Evolutionary conservation across 2,797 vertebrate genomes (phyloP).

Genomic region (Sebastes itinus): DNA sequence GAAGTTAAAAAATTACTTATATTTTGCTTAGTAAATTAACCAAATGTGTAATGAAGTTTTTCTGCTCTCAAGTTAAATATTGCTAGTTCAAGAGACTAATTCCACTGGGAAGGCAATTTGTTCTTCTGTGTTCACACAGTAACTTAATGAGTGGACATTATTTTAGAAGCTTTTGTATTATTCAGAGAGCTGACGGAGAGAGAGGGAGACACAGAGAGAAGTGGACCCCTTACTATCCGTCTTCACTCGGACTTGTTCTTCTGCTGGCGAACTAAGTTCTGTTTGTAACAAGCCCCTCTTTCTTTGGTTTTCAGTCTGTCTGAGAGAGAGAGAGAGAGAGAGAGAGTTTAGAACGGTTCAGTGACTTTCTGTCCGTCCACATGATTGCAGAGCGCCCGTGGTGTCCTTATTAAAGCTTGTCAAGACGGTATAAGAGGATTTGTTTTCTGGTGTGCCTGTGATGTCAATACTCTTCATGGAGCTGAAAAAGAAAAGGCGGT

Average conservation of each 20-base stretch:
- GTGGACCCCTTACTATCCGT: not conserved
- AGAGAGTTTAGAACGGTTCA: not conserved
- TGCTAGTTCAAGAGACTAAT: not conserved
- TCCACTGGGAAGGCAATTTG: slow-evolving; percentile 12
- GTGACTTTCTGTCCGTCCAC: slow-evolving; percentile 5
- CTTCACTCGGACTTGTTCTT: not conserved
- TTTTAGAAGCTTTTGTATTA: slow-evolving; percentile 32
- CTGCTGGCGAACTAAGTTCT: not conserved
- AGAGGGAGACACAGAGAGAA: not conserved
- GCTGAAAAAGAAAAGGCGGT: not conserved
- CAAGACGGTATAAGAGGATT: not conserved
- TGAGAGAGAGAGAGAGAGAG: not conserved
- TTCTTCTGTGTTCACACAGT: not conserved
- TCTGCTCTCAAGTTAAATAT: slow-evolving; percentile 1
- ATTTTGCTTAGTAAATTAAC: not conserved
- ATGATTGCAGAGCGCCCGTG: not conserved
- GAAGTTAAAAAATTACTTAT: not conserved
- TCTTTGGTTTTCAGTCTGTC: not conserved
- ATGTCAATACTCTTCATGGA: not conserved
- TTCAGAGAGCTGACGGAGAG: slow-evolving; percentile 19
- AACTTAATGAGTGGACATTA: slow-evolving; percentile 18
- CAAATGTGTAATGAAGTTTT: not conserved
- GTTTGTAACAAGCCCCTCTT: not conserved
- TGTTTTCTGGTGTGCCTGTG: not conserved
- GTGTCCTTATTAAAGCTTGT: slow-evolving; percentile 32